Evolutionary conservation across 2,797 vertebrate genomes (phyloP), one percentile per base, ranked within the genome.

Genomic region (Mionectes olivaceus): DNA sequence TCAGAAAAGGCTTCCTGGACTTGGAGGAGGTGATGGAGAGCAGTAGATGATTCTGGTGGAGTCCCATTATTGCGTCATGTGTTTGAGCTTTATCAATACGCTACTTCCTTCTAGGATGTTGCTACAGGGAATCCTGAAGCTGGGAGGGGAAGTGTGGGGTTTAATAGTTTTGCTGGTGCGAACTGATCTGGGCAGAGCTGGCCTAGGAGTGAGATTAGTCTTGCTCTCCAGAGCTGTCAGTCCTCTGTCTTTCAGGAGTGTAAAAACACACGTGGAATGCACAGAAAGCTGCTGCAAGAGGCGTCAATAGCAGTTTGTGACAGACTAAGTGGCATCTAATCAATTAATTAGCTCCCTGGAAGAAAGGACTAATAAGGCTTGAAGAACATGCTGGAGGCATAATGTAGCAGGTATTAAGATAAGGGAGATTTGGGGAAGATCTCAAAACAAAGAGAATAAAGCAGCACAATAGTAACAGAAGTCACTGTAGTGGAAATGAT

Each of bases 41-140:
- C 10, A 28, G 50, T 4, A 41, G 25, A 41, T 23, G 10, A 5
- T 3, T 70, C 6, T 12, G 67, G 5, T 16, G 32, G 49, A 57
- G 27, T 8, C 3, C 8, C 3, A 15, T 4, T 1, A 0, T 15
- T 14, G 12, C 2, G 3, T 32, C 0, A 0, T 37, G 5, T 13
- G 9, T 63, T 43, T 43, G 50, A 10, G 5, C 3, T 1, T 67
- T 89, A 74, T 56, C 35, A 16, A 0, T 18, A 9, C 44, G 27
- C 44, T 80, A 2, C 44, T 78, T 77, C 5, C 16, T 74, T 25
- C 27, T 53, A 28, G 33, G 39, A 2, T 61, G 2, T 47, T 78
- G 44, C 68, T 70, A 4, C 33, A 65, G 64, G 56, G 75, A 83
- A 81, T 56, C 4, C 24, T 73, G 8, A 83, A 89, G 37, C 27